phyloP scores from a whole-genome alignment of 2,113 vertebrate genomes.

The Aptenodytes forsteri region DNA sequence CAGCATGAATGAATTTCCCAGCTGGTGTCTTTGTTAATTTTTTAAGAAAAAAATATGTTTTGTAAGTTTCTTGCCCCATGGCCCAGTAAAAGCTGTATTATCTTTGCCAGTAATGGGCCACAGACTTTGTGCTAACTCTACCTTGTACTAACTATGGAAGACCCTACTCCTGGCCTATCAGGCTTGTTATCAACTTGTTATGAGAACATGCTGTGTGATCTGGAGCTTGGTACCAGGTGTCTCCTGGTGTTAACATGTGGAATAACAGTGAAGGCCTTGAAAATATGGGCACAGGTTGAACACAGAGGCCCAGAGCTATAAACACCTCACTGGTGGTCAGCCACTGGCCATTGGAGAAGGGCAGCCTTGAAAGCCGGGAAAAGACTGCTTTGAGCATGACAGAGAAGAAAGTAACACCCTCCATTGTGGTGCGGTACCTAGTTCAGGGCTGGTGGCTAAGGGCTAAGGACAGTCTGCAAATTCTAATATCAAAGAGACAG shows the following conservation, averaged over 20 bases:
- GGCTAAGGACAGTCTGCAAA: background rate
- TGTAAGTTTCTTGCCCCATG: background rate
- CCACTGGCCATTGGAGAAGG: background rate
- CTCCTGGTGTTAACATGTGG: background rate
- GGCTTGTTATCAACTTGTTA: background rate
- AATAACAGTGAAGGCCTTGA: background rate
- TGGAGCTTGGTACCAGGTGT: background rate
- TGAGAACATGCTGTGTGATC: background rate
- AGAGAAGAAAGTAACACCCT: background rate
- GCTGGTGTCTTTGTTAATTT: background rate
- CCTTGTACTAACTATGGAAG: background rate
- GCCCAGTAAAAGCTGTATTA: background rate
- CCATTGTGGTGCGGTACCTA: rapidly evolving
- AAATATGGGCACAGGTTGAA: rapidly evolving
- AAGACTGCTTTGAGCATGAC: background rate
- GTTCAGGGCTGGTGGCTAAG: background rate
- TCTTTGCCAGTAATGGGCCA: background rate
- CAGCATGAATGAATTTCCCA: background rate
- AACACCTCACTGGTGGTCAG: background rate
- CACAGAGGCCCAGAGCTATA: background rate
- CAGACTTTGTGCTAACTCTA: background rate
- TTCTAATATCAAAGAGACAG: background rate
- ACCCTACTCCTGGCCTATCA: background rate
- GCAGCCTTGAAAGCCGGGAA: background rate
- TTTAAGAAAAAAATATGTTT: background rate